A percentile compares a stretch with the other conserved stretches of the same genome.
Conservation (phyloP, 2,888 invertebrate species). For the Tipula vernalis region DNA sequence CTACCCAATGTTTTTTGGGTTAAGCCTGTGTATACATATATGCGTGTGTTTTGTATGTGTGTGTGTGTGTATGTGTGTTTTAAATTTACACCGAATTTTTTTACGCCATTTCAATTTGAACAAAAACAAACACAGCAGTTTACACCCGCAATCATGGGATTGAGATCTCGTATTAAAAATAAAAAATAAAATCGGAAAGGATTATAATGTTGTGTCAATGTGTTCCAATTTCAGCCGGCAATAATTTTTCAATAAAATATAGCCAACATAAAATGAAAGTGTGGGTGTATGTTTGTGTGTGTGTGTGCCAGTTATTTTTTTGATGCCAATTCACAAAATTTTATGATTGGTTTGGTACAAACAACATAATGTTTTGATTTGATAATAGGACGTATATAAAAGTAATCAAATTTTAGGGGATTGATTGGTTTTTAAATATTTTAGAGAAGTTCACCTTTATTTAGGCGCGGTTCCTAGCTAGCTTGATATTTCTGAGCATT, state of each 20-base stretch:
- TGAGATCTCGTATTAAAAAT: background rate
- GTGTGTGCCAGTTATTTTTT: background rate
- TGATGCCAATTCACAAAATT: background rate
- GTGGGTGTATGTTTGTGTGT: background rate
- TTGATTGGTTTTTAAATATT: too few relatives aligned
- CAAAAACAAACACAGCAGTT: background rate
- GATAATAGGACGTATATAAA: background rate
- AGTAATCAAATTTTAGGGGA: too few relatives aligned
- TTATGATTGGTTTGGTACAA: background rate
- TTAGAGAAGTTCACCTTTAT: too few relatives aligned
- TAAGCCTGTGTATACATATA: background rate
- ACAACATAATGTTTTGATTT: background rate
- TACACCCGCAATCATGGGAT: background rate
- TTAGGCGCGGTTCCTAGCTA: too few relatives aligned
- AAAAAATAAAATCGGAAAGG: background rate
- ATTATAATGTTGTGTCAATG: background rate
- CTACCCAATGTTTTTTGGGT: background rate
- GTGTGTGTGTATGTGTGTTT: background rate
- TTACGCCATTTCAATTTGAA: background rate
- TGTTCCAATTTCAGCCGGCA: background rate
- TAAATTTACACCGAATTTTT: too few relatives aligned
- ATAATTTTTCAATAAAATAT: background rate
- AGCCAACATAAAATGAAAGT: background rate
- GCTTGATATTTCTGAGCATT: too few relatives aligned
- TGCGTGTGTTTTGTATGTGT: too few relatives aligned